Percentiles rank a stretch among this genome's conserved stretches.
Conservation (phyloP, 2,113 vertebrate species). For the Colaptes auratus region DNA sequence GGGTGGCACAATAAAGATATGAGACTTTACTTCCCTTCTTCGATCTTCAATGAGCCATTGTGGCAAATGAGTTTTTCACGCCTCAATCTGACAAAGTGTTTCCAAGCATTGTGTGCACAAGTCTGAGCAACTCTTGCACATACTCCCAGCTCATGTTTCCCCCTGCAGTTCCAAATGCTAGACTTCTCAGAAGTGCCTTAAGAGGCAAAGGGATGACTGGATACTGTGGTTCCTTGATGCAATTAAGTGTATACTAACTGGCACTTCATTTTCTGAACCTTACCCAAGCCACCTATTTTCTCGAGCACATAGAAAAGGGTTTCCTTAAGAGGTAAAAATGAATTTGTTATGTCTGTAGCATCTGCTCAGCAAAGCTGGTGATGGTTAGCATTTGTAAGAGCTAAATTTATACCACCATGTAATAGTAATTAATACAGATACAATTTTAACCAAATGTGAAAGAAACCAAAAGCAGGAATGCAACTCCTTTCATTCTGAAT, state of each 20-base stretch:
- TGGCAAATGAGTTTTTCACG: background rate
- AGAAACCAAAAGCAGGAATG: background rate
- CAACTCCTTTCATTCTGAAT: background rate
- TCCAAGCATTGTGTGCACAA: background rate
- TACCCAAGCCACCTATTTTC: background rate
- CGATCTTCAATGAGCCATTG: background rate
- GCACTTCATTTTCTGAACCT: background rate
- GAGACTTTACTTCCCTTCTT: slow-evolving; percentile 31
- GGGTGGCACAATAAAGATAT: slow-evolving; percentile 38
- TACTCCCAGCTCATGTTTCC: background rate
- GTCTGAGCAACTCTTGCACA: slow-evolving; percentile 4
- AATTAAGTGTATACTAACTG: background rate
- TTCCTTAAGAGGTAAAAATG: background rate
- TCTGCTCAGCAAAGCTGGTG: background rate
- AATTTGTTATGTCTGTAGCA: background rate
- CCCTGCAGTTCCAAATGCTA: background rate
- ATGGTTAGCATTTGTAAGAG: background rate
- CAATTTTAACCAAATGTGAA: background rate
- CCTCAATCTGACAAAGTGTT: background rate
- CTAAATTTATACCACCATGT: background rate
- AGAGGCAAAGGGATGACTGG: background rate
- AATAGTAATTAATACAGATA: background rate
- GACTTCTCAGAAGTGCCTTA: background rate
- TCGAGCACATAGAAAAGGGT: background rate
- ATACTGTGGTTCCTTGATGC: background rate